Percentiles rank a stretch among this genome's conserved stretches.
Conservation (phyloP, 2,888 invertebrate species). For the Orchesellides sinensis region DNA sequence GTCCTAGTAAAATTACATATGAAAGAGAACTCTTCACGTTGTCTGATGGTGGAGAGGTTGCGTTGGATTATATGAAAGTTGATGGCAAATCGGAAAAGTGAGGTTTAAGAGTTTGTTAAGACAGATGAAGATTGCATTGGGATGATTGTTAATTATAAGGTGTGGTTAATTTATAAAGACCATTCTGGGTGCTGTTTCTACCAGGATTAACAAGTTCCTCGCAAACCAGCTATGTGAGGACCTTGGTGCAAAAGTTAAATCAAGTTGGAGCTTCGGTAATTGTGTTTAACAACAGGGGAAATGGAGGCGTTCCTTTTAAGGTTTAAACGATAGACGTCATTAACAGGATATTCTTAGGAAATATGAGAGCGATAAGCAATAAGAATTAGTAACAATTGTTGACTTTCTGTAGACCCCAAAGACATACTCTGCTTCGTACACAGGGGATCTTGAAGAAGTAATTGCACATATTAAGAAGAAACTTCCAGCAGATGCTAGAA, state of each 20-base stretch:
- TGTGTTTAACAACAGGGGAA: constrained; percentile 88
- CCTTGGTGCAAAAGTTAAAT: constrained; percentile 83
- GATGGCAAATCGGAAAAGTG: background rate
- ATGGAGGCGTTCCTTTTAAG: constrained; percentile 85
- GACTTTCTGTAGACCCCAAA: constrained; percentile 82
- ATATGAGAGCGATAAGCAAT: background rate
- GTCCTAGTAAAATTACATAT: constrained; percentile 41
- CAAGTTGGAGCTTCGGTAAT: constrained; percentile 83
- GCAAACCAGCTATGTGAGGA: constrained; percentile 88
- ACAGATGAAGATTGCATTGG: background rate
- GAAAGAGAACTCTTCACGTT: constrained; percentile 82
- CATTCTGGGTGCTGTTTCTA: constrained; percentile 60
- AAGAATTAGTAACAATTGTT: background rate
- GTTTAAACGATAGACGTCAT: constrained; percentile 75
- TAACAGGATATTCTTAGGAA: no score
- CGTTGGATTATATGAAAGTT: constrained; percentile 83
- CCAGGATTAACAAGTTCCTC: constrained; percentile 88
- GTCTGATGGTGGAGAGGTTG: constrained; percentile 87
- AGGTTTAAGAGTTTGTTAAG: background rate
- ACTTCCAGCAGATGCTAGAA: constrained; percentile 81
- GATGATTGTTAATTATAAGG: background rate
- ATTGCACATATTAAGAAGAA: constrained; percentile 82
- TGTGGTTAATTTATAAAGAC: constrained; percentile 3
- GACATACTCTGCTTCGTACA: constrained; percentile 89
- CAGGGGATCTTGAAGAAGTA: constrained; percentile 87